Percentiles rank a stretch among this genome's conserved stretches.
Evolutionary conservation across 2,797 vertebrate genomes (phyloP).

Genomic region (Pelochelys cantorii): DNA sequence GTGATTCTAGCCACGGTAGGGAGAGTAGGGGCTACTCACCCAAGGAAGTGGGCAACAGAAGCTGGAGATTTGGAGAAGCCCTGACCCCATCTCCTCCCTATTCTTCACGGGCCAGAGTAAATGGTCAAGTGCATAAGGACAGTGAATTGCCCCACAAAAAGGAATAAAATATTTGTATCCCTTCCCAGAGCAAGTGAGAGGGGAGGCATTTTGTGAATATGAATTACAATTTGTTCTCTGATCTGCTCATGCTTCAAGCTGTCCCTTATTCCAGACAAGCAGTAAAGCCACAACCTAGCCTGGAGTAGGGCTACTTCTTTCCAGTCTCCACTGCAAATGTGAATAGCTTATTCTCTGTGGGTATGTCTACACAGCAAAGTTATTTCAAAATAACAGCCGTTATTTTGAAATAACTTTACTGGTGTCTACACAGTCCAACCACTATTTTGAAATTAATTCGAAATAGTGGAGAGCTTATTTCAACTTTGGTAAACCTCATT

Average conservation of each 20-base stretch:
- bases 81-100: neutral
- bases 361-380: no score
- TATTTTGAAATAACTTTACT: no score
- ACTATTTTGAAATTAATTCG: no score
- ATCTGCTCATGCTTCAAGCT: neutral
- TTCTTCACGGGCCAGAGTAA: neutral
- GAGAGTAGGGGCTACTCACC: neutral
- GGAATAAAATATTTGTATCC: neutral
- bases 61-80: neutral
- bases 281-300: neutral
- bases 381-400: no score
- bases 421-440: no score
- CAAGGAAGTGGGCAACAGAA: neutral
- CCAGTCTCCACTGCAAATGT: neutral
- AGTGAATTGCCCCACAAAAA: neutral
- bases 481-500: no score
- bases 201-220: fast-evolving
- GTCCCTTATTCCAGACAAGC: neutral
- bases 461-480: no score
- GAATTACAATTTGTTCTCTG: neutral
- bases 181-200: neutral
- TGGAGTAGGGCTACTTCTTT: neutral
- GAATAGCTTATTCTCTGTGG: neutral
- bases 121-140: neutral
- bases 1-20: neutral